Conservation (phyloP, 1,140 invertebrate genomes). For the Cepaea nemoralis region DNA sequence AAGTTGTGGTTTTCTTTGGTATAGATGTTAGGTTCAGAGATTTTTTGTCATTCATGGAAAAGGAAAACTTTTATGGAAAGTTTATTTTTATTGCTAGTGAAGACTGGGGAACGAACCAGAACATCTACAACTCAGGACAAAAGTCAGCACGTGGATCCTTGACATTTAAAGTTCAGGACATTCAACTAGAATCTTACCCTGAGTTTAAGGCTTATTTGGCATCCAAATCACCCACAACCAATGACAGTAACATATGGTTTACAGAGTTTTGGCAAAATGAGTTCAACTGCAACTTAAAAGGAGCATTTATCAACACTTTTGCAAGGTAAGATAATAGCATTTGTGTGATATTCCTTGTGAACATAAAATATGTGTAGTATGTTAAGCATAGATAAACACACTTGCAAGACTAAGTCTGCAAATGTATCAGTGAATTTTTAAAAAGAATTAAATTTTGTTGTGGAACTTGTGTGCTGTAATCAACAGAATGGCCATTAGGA, state of each 20-base stretch:
- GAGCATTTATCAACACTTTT: slow-evolving; percentile 56
- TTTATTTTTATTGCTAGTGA: slow-evolving; percentile 84
- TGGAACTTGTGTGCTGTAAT: too few species aligned
- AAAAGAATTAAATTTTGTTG: too few species aligned
- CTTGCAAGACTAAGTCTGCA: not conserved
- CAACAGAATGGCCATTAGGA: too few species aligned
- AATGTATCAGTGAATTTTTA: too few species aligned
- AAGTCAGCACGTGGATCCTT: slow-evolving; percentile 56
- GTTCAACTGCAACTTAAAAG: slow-evolving; percentile 57
- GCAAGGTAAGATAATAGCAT: slow-evolving; percentile 22
- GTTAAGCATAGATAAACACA: not conserved
- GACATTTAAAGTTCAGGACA: slow-evolving; percentile 49
- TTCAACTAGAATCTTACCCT: not conserved
- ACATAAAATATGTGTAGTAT: not conserved
- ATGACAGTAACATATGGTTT: slow-evolving; percentile 58
- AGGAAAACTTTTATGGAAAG: slow-evolving; percentile 53
- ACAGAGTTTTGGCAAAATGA: slow-evolving; percentile 57
- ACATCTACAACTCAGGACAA: slow-evolving; percentile 45
- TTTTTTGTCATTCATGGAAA: slow-evolving; percentile 72
- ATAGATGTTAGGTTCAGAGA: slow-evolving; percentile 78
- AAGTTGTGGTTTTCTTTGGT: slow-evolving; percentile 81
- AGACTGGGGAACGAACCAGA: slow-evolving; percentile 81
- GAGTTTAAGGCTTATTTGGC: slow-evolving; percentile 44
- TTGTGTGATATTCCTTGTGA: too few species aligned
- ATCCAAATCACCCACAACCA: slow-evolving; percentile 28